A percentile compares a stretch with the other conserved stretches of the same genome.
These are phyloP conservation scores for Misgurnus anguillicaudatus DNA, from an alignment of 2,113 vertebrate species.

Conservation along the genomic window DNA sequence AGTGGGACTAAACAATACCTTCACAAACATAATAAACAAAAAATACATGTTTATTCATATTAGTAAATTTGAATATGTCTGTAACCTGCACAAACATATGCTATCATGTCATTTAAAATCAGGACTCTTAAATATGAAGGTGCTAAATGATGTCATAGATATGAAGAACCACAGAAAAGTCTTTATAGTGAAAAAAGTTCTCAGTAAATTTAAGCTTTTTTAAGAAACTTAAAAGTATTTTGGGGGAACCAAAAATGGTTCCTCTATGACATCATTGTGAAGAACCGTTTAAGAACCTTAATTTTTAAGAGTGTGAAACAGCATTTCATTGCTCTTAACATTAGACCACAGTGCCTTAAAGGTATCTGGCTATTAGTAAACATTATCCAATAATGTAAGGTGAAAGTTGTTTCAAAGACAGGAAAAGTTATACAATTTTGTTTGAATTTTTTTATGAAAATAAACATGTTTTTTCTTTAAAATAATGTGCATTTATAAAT, in stretches of 20 bases:
- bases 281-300: no score
- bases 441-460: no score
- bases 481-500: background rate
- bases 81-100: slow-evolving; percentile 31
- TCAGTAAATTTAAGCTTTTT: no score
- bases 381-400: no score
- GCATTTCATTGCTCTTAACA: background rate
- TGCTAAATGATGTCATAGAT: no score
- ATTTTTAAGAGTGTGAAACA: background rate
- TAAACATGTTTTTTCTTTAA: background rate
- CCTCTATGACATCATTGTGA: no score
- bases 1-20: background rate
- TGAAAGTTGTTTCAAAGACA: no score
- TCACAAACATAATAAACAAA: background rate
- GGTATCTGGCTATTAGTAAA: background rate
- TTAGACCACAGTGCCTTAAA: background rate
- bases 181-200: no score
- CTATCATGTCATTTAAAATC: background rate
- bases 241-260: no score
- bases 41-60: background rate
- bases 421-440: no score
- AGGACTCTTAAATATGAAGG: no score
- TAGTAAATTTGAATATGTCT: slow-evolving; percentile 5
- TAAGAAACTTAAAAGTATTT: no score
- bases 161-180: background rate